phyloP scores from a whole-genome alignment of 2,888 invertebrate species.

The Carpatolechia fugitivella region DNA sequence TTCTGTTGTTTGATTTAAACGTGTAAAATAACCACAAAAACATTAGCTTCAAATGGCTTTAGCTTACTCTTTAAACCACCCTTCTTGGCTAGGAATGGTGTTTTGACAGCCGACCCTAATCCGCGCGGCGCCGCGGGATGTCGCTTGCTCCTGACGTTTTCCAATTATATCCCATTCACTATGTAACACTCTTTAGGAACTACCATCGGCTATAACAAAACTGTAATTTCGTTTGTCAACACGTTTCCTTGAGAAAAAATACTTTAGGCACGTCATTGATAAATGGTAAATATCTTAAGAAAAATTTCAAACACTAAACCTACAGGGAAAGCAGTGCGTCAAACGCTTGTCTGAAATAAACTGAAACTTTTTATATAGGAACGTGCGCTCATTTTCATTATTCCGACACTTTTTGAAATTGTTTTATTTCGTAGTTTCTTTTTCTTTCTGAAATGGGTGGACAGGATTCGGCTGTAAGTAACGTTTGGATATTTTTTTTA shows the following conservation, averaged over 20 bases:
- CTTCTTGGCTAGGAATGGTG: conserved; percentile 36
- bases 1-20: too few species aligned
- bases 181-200: conserved; percentile 62
- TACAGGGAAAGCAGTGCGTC: too few species aligned
- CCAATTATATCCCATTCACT: conserved; percentile 67
- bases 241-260: too few species aligned
- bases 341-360: too few species aligned
- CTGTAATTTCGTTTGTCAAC: background rate
- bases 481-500: too few species aligned
- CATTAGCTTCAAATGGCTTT: too few species aligned
- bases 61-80: conserved; percentile 23
- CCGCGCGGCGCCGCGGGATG: conserved; percentile 63
- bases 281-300: too few species aligned
- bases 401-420: background rate
- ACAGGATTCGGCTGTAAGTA: background rate
- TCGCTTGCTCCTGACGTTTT: conserved; percentile 67
- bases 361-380: too few species aligned
- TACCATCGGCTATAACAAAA: conserved; percentile 20
- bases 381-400: background rate
- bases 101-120: conserved; percentile 70
- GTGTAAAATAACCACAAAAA: too few species aligned
- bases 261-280: too few species aligned
- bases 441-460: background rate
- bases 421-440: too few species aligned
- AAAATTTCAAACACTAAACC: too few species aligned